Evolutionary conservation across 2,888 invertebrate genomes (phyloP).

Genomic region (Malthinus seriepunctatus): DNA sequence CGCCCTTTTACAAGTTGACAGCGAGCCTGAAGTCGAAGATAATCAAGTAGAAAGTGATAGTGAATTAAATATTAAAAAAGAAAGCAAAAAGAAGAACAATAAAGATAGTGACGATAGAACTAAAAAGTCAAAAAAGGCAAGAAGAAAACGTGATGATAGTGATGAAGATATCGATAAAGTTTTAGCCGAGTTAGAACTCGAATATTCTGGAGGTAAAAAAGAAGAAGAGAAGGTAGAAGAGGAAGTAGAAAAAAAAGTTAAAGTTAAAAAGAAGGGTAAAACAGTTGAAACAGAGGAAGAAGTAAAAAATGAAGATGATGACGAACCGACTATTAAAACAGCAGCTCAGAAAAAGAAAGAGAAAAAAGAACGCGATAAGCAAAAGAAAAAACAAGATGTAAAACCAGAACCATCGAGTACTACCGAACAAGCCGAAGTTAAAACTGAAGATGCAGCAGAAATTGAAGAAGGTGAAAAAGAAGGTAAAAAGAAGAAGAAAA

Average conservation of each 20-base stretch:
- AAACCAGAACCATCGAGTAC: neutral
- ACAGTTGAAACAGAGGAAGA: slow-evolving; percentile 24
- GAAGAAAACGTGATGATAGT: slow-evolving; percentile 75
- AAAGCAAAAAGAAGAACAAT: slow-evolving; percentile 52
- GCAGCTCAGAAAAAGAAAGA: slow-evolving; percentile 90
- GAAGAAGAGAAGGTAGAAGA: slow-evolving; percentile 56
- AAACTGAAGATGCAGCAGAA: slow-evolving; percentile 52
- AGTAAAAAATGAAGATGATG: slow-evolving; percentile 57
- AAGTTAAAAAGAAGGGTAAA: slow-evolving; percentile 27
- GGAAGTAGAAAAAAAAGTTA: slow-evolving; percentile 38
- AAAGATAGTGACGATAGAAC: slow-evolving; percentile 52
- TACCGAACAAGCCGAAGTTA: slow-evolving; percentile 31
- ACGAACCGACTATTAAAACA: slow-evolving; percentile 69
- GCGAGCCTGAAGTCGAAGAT: slow-evolving; percentile 54
- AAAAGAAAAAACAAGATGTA: slow-evolving; percentile 44
- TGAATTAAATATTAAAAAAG: slow-evolving; percentile 52
- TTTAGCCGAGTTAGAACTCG: slow-evolving; percentile 80
- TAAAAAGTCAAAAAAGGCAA: slow-evolving; percentile 70
- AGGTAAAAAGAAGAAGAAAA: slow-evolving; percentile 20
- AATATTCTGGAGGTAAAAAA: slow-evolving; percentile 70
- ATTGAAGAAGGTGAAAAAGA: slow-evolving; percentile 39
- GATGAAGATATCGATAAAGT: slow-evolving; percentile 84
- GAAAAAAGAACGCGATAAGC: slow-evolving; percentile 80
- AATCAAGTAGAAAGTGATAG: slow-evolving; percentile 50
- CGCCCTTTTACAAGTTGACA: slow-evolving; percentile 69